phyloP scores from a whole-genome alignment of 2,888 invertebrate species.

The Dendrolimus pini region DNA sequence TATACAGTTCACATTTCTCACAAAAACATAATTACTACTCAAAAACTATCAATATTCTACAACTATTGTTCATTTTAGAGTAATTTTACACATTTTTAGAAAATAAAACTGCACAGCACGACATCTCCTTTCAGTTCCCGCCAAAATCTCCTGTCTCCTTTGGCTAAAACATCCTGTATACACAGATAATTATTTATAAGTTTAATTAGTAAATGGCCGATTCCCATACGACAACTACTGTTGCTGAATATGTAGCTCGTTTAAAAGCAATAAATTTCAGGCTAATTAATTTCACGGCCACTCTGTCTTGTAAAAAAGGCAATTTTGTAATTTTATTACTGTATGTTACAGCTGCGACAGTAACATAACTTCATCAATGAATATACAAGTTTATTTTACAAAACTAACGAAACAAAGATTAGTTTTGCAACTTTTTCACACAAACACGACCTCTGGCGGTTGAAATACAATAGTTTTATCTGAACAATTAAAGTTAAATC shows the following conservation, averaged over 20 bases:
- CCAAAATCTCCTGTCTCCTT: no score
- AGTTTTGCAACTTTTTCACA: not conserved
- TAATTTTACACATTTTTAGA: no score
- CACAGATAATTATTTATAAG: no score
- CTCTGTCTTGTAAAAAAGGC: not conserved
- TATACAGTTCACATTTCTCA: no score
- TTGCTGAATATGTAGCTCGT: not conserved
- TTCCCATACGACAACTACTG: no score
- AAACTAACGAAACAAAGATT: not conserved
- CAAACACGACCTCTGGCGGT: not conserved
- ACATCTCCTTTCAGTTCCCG: no score
- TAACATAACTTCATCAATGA: not conserved
- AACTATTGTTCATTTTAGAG: no score
- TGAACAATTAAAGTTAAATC: not conserved
- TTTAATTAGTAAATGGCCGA: no score
- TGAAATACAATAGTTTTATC: not conserved
- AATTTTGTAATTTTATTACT: not conserved
- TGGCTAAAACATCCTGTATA: no score
- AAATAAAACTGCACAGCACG: no score
- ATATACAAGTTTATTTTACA: not conserved
- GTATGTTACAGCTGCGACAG: not conserved
- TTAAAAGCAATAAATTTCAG: not conserved
- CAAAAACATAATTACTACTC: no score
- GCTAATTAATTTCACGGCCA: not conserved
- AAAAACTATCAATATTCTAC: no score